Base-by-base conservation (phyloP, 1,140 invertebrate genomes). In the Trypoxylus dichotomus region DNA sequence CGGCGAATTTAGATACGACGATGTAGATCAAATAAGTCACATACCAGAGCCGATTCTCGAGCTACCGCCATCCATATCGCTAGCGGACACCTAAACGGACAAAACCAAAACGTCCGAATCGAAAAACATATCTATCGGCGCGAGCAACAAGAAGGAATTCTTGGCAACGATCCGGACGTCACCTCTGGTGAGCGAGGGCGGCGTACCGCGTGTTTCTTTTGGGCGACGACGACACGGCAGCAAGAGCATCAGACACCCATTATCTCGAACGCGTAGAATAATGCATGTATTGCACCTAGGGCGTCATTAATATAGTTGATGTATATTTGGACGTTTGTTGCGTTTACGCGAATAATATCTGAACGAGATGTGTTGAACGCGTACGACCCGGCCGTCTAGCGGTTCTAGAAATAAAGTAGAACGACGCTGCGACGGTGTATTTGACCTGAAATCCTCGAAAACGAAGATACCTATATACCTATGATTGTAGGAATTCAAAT, bases 91-190 rank as follows among this genome's bases (percentile, higher is more conserved):
- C 47, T 54, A 54, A 54, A 54, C 19, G 47, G 47, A n/a, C 47
- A 54, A 54, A n/a, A 54, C 47, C 47, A 54, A 54, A 54, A 54
- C 47, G 47, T 54, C 47, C 47, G 32, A 37, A 54, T 54, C 47
- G 47, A 19, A 54, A 54, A 54, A 54, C 47, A 54, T 54, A 54
- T 54, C 47, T 54, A 54, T 54, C 47, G 47, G 47, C 47, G 47
- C 15, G 19, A 54, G 47, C 13, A 19, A 54, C 10, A 54, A 54
- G 47, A 54, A 54, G 47, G 47, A 54, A 54, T 54, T 54, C 47
- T 54, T 54, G 47, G 47, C 47, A 54, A 54, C 47, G 5, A 19
- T 54, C 47, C 47, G 47, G 19, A 54, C 47, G 47, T 54, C 32
- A 37, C 32, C 32, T 37, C 47, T 15, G 32, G 32, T 37, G 10